Conservation (phyloP, 1,140 invertebrate species). For the Pentalonia nigronervosa region DNA sequence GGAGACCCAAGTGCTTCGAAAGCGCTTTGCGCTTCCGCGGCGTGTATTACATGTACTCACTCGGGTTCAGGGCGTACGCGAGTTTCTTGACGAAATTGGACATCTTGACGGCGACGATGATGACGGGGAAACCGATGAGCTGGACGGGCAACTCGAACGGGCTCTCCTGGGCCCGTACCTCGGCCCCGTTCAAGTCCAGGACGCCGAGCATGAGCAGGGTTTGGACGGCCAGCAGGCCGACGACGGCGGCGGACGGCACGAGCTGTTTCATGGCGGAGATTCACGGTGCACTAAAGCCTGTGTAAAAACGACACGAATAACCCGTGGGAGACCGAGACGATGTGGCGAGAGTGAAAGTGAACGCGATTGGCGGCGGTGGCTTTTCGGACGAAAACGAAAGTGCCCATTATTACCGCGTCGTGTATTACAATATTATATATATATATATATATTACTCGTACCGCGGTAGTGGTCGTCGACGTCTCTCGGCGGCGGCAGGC, state of each 20-base stretch:
- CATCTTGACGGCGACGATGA: slow-evolving; percentile 79
- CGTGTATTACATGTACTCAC: slow-evolving; percentile 68
- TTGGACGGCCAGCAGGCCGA: slow-evolving; percentile 54
- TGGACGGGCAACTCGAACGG: slow-evolving; percentile 80
- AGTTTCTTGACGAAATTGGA: slow-evolving; percentile 84
- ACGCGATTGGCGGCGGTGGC: slow-evolving; percentile 29
- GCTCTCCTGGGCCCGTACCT: slow-evolving; percentile 65
- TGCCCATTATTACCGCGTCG: not conserved
- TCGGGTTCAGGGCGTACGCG: slow-evolving; percentile 80
- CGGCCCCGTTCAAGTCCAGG: not conserved
- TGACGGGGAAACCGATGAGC: slow-evolving; percentile 81
- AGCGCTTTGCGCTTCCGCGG: not conserved
- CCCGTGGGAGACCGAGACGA: not conserved
- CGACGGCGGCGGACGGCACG: slow-evolving; percentile 30
- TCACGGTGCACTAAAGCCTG: slow-evolving; percentile 12
- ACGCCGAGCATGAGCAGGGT: slow-evolving; percentile 27
- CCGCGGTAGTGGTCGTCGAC: slow-evolving; percentile 10
- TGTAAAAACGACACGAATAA: not conserved
- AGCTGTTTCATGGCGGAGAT: slow-evolving; percentile 50
- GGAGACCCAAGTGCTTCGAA: too few species aligned
- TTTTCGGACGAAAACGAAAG: slow-evolving; percentile 54
- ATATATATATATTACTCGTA: too few species aligned
- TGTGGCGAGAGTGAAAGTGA: slow-evolving; percentile 21
- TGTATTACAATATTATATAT: not conserved
- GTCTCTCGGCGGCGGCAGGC: not conserved